These are phyloP conservation scores for Onychorhynchus coronatus DNA, from an alignment of 2,113 vertebrate genomes.

Conservation along the genomic window DNA sequence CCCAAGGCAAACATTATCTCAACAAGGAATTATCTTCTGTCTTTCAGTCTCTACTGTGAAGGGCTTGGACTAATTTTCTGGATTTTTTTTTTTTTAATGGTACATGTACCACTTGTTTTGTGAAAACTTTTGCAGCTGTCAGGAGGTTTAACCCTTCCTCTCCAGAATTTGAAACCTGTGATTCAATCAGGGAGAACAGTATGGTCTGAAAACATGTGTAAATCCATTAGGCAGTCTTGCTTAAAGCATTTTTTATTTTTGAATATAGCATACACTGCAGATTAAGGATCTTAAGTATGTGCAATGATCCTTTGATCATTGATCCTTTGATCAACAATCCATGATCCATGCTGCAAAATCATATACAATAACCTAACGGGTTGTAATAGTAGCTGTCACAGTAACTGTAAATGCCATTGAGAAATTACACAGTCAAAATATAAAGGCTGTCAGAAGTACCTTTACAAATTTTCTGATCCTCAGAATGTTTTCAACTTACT, in stretches of 20 bases:
- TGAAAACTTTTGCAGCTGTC: not conserved
- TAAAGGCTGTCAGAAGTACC: not conserved
- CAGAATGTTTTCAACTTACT: not conserved
- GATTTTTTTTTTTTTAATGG: not conserved
- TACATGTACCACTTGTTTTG: not conserved
- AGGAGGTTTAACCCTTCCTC: not conserved
- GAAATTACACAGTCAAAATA: not conserved
- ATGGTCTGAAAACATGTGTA: not conserved
- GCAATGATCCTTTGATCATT: not conserved
- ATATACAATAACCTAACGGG: not conserved
- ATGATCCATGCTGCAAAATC: not conserved
- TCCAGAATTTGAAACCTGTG: not conserved
- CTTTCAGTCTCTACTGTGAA: not conserved
- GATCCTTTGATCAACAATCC: not conserved
- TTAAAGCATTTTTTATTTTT: not conserved
- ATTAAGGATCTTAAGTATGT: not conserved
- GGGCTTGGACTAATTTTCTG: not conserved
- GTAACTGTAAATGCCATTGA: not conserved
- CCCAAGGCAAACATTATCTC: not conserved
- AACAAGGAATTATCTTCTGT: not conserved
- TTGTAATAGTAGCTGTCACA: not conserved
- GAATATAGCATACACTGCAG: not conserved
- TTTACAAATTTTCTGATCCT: constrained; percentile 2
- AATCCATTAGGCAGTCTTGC: not conserved
- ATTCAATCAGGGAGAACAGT: not conserved